These are phyloP conservation scores for Phyllotreta cruciferae DNA, from an alignment of 2,888 invertebrate genomes.

Conservation along the genomic window DNA sequence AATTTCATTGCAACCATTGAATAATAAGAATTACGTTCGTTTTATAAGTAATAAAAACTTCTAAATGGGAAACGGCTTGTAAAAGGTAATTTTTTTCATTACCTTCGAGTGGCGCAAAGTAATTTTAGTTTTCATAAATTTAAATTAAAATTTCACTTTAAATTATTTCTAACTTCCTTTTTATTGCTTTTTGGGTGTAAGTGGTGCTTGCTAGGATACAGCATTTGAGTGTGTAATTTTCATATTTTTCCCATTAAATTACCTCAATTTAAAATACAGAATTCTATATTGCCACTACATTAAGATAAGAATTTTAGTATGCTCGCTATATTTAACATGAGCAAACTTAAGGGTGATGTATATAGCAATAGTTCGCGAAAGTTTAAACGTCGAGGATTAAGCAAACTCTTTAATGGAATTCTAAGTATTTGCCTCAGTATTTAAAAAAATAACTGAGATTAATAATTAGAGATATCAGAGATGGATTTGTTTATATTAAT, in stretches of 20 bases:
- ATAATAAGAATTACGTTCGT: constrained; percentile 4
- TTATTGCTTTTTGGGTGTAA: constrained; percentile 12
- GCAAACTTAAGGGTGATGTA: constrained; percentile 10
- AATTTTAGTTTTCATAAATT: constrained; percentile 35
- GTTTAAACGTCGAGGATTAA: constrained; percentile 4
- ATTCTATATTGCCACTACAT: constrained; percentile 2
- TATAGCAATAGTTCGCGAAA: constrained; percentile 13
- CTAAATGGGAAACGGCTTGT: constrained; percentile 3
- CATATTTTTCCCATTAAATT: constrained; percentile 9
- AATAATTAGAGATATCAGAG: background rate
- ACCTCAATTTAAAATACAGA: constrained; percentile 9
- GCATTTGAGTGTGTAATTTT: constrained; percentile 1
- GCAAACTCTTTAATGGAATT: constrained; percentile 3
- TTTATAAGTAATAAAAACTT: constrained; percentile 9
- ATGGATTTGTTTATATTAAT: background rate
- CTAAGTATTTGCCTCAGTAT: constrained; percentile 4
- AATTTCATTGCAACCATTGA: constrained; percentile 6
- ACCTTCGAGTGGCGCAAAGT: constrained; percentile 14
- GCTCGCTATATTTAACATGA: constrained; percentile 9
- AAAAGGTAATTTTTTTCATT: constrained; percentile 25
- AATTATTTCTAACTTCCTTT: constrained; percentile 32
- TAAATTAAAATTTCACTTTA: constrained; percentile 34
- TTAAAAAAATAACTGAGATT: background rate
- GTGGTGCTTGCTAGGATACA: background rate
- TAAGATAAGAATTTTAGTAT: constrained; percentile 15